Evolutionary conservation across 2,888 invertebrate species (phyloP), one percentile per base, ranked within the genome.

Genomic region (Nesidiocoris tenuis): DNA sequence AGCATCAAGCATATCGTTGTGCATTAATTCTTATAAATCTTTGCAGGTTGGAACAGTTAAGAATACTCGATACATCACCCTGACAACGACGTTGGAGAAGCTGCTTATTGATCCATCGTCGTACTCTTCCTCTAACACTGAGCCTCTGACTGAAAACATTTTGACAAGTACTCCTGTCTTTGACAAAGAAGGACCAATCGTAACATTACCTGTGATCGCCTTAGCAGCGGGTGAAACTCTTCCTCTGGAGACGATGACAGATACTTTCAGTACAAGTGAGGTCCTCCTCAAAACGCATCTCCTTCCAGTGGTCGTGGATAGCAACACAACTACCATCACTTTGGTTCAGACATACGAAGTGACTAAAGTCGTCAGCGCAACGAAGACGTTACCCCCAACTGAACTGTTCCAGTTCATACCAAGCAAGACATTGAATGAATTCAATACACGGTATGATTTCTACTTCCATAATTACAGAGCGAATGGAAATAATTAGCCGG

Each of bases 261-360:
- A 96, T 84, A 94, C 94, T 1, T 96, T 94, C 84, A 94, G 95
- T 80, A 94, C 95, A 2, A 95, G 94, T 0, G 94, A 95, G 83
- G 88, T 91, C 9, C 90, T 95, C 86, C 85, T 94, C 18, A 95
- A 94, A 84, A 96, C 96, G 0, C 94, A 95, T 82, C 89, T 96
- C 77, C 85, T 96, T 70, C 96, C 96, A 0, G 89, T 95, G 0
- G 87, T 95, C 56, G 88, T 89, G 78, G 90, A 89, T 77, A 88
- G 88, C 17, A 89, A 93, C 80, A 93, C 94, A 0, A 89, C 88
- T 68, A 90, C 88, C 77, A 85, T 93, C 80, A 95, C 96, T 0
- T 87, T 96, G 66, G 91, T 95, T 1, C 96, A 96, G 85, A 95
- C 95, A 0, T 96, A 95, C 84, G 89, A 92, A 82, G 87, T 95